Evolutionary conservation across 1,140 invertebrate species (phyloP).

Genomic region (Arion vulgaris): DNA sequence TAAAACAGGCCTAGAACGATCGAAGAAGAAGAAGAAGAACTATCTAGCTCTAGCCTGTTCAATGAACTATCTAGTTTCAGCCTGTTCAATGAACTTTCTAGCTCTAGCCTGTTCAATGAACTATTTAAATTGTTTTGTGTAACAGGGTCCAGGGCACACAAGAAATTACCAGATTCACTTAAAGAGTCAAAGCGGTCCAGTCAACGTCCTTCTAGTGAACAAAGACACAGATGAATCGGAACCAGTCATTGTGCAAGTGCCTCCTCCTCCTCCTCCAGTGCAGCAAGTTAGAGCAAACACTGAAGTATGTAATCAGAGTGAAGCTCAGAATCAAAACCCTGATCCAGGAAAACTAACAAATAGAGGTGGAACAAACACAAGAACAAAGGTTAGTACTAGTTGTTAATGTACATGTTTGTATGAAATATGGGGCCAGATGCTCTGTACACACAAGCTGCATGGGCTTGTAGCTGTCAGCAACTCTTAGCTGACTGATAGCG

Average conservation of each 20-base stretch:
- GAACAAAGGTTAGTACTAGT: conserved; percentile 40
- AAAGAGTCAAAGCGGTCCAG: conserved; percentile 76
- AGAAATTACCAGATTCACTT: conserved; percentile 76
- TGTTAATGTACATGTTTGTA: no score
- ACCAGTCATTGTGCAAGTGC: conserved; percentile 74
- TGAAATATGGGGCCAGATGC: no score
- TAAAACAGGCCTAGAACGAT: no score
- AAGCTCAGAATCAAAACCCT: conserved; percentile 52
- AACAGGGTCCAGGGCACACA: conserved; percentile 60
- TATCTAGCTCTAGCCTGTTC: no score
- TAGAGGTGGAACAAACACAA: conserved; percentile 22
- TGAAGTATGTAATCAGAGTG: neutral
- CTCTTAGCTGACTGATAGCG: no score
- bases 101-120: no score
- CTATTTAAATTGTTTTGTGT: no score
- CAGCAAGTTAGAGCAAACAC: conserved; percentile 49
- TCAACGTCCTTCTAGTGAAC: conserved; percentile 77
- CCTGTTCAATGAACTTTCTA: no score
- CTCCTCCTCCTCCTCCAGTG: conserved; percentile 66
- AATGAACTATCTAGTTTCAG: conserved; percentile 48
- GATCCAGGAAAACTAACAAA: conserved; percentile 45
- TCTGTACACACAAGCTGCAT: no score
- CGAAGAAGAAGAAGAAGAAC: no score
- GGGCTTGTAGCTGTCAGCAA: no score
- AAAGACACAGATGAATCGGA: conserved; percentile 74